phyloP scores from a whole-genome alignment of 2,113 vertebrate genomes.

The Salminus brasiliensis region DNA sequence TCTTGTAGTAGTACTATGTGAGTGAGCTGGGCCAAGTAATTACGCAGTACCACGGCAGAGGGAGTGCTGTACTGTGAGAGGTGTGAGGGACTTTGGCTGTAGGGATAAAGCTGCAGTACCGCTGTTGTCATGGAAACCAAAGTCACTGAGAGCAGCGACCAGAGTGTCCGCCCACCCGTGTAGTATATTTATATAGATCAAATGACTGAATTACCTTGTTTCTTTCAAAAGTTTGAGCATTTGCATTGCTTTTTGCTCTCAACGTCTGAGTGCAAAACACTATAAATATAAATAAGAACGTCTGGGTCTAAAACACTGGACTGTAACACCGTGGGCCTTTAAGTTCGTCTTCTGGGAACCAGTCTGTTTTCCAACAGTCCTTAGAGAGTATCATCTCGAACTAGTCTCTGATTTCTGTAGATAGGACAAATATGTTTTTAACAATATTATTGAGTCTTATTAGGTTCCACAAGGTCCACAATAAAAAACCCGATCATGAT shows the following conservation, averaged over 20 bases:
- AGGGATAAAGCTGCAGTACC: no score
- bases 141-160: no score
- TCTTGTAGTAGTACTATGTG: no score
- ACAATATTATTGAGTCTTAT: background rate
- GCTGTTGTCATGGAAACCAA: no score
- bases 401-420: background rate
- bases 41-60: no score
- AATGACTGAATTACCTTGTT: no score
- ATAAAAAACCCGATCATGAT: background rate
- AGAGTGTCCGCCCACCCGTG: no score
- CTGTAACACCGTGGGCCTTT: background rate
- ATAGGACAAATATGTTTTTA: constrained; percentile 15
- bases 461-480: background rate
- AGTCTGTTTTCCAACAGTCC: background rate
- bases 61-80: no score
- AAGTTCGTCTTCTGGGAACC: background rate
- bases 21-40: no score
- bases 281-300: constrained; percentile 10
- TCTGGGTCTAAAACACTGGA: background rate
- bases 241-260: constrained; percentile 15
- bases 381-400: background rate
- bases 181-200: no score
- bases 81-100: no score
- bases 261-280: background rate
- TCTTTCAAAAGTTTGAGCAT: no score